Evolutionary conservation across 2,113 vertebrate genomes (phyloP).

Genomic region (Indicator maculatus): DNA sequence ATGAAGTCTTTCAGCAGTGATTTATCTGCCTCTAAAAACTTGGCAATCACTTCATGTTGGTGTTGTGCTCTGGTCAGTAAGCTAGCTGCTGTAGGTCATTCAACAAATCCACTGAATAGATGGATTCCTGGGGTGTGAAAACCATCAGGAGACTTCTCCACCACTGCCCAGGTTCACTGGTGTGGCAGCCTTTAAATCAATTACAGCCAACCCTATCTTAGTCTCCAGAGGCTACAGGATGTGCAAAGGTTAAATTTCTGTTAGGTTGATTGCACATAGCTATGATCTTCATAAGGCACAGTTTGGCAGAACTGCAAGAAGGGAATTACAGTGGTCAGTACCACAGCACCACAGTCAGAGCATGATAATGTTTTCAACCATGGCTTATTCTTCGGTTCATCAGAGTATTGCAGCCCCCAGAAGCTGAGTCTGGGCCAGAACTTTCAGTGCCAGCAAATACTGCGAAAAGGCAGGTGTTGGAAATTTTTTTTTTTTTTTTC

Average conservation of each 20-base stretch:
- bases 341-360: not conserved
- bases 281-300: not conserved
- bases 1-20: not conserved
- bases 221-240: not conserved
- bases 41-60: not conserved
- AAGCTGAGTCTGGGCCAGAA: not conserved
- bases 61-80: not conserved
- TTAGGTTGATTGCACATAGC: not conserved
- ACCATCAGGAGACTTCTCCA: not conserved
- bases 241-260: not conserved
- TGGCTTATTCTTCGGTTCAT: not conserved
- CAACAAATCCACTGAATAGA: not conserved
- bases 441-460: not conserved
- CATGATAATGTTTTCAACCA: not conserved
- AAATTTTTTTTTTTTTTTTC: not conserved
- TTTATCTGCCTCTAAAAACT: not conserved
- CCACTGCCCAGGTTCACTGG: not conserved
- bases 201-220: not conserved
- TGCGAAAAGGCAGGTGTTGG: not conserved
- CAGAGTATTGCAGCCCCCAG: not conserved
- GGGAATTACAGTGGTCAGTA: constrained; percentile 43
- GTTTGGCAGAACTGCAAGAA: constrained; percentile 18
- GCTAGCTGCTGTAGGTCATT: constrained; percentile 9
- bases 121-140: constrained; percentile 14
- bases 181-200: not conserved